Evolutionary conservation across 2,113 vertebrate genomes (phyloP).

Genomic region (Axis porcinus): DNA sequence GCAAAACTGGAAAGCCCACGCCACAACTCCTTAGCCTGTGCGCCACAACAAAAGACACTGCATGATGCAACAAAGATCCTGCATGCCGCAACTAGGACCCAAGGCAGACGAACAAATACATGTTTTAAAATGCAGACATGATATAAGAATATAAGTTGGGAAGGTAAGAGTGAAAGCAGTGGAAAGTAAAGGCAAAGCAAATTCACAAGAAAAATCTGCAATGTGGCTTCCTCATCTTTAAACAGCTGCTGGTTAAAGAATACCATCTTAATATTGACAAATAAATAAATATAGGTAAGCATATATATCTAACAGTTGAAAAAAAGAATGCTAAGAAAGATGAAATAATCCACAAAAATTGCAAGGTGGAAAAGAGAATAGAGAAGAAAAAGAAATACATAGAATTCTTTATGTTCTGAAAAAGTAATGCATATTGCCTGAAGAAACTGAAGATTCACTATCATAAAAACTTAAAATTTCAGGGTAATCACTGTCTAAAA

Average conservation of each 20-base stretch:
- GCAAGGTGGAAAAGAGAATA: background rate
- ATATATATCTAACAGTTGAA: background rate
- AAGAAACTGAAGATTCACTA: background rate
- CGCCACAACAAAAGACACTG: accelerated
- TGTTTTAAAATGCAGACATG: background rate
- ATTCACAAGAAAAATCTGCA: background rate
- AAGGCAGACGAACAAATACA: background rate
- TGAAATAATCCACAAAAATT: background rate
- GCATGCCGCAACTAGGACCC: background rate
- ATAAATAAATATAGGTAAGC: background rate
- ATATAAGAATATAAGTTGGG: background rate
- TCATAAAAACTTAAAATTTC: background rate
- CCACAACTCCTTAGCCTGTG: background rate
- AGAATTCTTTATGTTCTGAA: background rate
- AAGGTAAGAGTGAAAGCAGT: background rate
- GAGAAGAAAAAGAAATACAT: background rate
- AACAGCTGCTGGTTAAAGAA: background rate
- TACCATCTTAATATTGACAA: background rate
- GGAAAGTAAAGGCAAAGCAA: background rate
- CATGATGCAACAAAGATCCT: background rate
- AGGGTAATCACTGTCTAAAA: background rate
- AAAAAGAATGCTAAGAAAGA: background rate
- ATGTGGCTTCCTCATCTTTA: background rate
- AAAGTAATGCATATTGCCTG: background rate
- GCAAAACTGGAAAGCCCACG: background rate